Base-by-base conservation (phyloP, 1,140 invertebrate species). In the Neotoxoptera formosana region DNA sequence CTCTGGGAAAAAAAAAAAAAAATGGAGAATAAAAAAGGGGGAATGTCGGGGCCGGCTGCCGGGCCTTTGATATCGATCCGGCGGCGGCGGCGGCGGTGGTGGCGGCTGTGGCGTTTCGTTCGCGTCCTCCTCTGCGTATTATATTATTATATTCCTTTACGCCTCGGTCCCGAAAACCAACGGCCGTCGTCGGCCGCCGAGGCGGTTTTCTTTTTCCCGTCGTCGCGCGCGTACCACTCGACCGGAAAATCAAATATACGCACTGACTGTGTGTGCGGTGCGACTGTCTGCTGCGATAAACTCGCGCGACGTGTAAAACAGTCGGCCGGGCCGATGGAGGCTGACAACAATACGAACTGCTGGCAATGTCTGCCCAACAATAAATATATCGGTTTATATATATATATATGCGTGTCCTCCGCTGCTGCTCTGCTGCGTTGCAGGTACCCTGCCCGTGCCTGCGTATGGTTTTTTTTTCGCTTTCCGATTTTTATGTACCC, bases 31-130 rank as follows among this genome's bases (percentile, higher is more conserved):
- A 88, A 51, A 88, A 88, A 53, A 21, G 21, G 36, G 83, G 83
- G 41, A 51, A 47, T 8, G 3, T n/a, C 30, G 88, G 47, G 88
- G 21, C n/a, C 2, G 48, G 21, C 9, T 25, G 88, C 51, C 23
- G 88, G 51, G n/a, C 21, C 9, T 89, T 25, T 36, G 48, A 89
- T 89, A 89, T 89, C 88, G 88, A 89, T 89, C 88, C 51, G 9
- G 2, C 11, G 17, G 3, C 84, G 45, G 45, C 14, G 8, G 7
- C 9, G 20, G 3, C 47, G 30, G n/a, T n/a, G n/a, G 47, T 30
- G 86, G 60, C 60, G 60, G 60, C 84, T 20, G 23, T 9, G 23
- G 21, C 25, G 36, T 56, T 89, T 41, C 23, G 34, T 89, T 56
- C 34, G 34, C 48, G 11, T 88, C 41, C 23, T 56, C 21, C 21